Evolutionary conservation across 2,888 invertebrate species (phyloP).

Genomic region (Amphipyra berbera): DNA sequence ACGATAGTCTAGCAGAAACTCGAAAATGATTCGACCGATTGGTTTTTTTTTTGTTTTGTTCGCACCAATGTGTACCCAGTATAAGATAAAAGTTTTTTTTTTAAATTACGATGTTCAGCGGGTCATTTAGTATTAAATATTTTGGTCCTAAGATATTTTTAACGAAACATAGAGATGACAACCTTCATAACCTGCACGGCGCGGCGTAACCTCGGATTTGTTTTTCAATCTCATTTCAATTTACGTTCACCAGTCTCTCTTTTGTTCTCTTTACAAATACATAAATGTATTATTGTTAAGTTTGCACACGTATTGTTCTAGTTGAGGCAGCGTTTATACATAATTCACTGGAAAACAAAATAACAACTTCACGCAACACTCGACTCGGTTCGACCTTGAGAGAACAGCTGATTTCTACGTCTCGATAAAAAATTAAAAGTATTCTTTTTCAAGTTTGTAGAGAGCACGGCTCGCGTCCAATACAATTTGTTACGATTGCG

Average conservation of each 20-base stretch:
- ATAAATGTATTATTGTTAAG: constrained; percentile 36
- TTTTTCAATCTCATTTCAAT: constrained; percentile 44
- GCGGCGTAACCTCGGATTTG: constrained; percentile 45
- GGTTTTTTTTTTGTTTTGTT: too few relatives aligned
- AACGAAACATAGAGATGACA: constrained; percentile 3
- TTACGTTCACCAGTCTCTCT: constrained; percentile 32
- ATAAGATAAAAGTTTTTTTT: too few relatives aligned
- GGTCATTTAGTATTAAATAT: constrained; percentile 2
- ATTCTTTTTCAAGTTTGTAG: constrained; percentile 49
- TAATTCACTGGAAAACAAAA: constrained; percentile 53
- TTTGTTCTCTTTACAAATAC: constrained; percentile 37
- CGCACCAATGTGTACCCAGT: too few relatives aligned
- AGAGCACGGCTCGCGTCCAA: constrained; percentile 52
- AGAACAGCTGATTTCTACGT: constrained; percentile 76
- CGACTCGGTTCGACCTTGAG: constrained; percentile 60
- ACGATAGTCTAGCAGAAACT: too few relatives aligned
- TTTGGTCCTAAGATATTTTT: neutral
- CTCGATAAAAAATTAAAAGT: constrained; percentile 59
- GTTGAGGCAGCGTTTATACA: constrained; percentile 49
- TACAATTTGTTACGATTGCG: constrained; percentile 71
- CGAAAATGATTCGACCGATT: too few relatives aligned
- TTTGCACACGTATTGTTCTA: constrained; percentile 62
- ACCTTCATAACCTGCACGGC: constrained; percentile 38
- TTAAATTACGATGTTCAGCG: too few relatives aligned
- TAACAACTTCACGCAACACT: constrained; percentile 65